Evolutionary conservation across 2,113 vertebrate genomes (phyloP), one percentile per base, ranked within the genome.

Genomic region (Nyctibius bracteatus): DNA sequence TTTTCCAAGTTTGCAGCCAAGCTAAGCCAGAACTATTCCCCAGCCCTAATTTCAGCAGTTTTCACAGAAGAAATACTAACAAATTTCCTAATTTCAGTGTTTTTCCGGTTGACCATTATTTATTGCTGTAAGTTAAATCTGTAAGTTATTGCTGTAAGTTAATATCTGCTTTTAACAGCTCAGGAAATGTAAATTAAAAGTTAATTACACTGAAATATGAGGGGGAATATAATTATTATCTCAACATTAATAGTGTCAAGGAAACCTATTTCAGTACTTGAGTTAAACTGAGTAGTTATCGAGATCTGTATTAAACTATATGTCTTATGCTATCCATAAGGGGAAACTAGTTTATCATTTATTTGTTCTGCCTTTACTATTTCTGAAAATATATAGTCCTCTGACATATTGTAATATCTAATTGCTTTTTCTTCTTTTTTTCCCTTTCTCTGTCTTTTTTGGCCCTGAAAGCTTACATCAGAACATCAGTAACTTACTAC

Each of bases 181-280:
- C 81, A 71, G 52, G 67, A 93, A 88, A 68, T 72, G 44, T 57
- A 92, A 91, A 92, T 88, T 85, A 52, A 71, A 88, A 90, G 47
- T 57, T 93, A 94, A 93, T 92, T 72, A 85, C 66, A 82, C 11
- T 82, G 66, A 95, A 94, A 35, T 85, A 72, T n/a, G 37, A 75
- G 13, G 49, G 52, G 30, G 87, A 95, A 68, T 72, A 59, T 8
- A 85, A 57, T 75, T 85, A 87, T 90, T 93, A 94, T 51, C 43
- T 63, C 61, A 55, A 63, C 19, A 67, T 71, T 67, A 79, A 75
- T 61, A 51, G 31, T 39, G 31, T 68, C 59, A 89, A 84, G 63
- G 31, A 80, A 94, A 66, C 9, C 28, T 73, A 93, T 81, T 92
- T 95, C 52, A 84, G 33, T 63, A 79, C 39, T 90, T 84, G 14